A percentile compares a stretch with the other conserved stretches of the same genome.
These are phyloP conservation scores for Tupiocoris notatus DNA, from an alignment of 2,888 invertebrate species.

Conservation along the genomic window DNA sequence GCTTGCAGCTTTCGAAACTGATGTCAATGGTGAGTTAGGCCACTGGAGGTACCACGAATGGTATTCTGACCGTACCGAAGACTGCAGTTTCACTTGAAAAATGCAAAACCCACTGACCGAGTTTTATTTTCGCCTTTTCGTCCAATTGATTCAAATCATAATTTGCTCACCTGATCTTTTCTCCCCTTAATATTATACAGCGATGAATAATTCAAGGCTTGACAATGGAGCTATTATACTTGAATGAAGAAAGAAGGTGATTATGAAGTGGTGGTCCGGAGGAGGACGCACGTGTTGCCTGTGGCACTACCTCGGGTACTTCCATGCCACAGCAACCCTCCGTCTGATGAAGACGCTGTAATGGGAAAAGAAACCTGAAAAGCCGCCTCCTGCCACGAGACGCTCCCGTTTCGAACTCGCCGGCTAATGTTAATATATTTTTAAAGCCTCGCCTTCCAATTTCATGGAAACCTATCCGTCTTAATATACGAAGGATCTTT, in stretches of 20 bases:
- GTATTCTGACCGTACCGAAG: no score
- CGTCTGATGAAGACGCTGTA: not conserved
- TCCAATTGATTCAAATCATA: not conserved
- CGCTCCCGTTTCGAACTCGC: not conserved
- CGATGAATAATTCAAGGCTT: slow-evolving; percentile 4
- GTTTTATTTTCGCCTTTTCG: no score
- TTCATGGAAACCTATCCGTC: slow-evolving; percentile 3
- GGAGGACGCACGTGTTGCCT: slow-evolving; percentile 6
- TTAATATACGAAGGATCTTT: not conserved
- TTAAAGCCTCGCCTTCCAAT: slow-evolving; percentile 10
- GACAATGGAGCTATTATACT: not conserved
- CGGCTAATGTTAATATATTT: slow-evolving; percentile 20
- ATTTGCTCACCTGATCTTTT: not conserved
- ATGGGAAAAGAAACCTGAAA: slow-evolving; percentile 13
- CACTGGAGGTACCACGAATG: no score
- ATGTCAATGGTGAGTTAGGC: no score
- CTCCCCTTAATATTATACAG: not conserved
- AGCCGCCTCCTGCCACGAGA: not conserved
- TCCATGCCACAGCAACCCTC: not conserved
- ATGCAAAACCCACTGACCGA: no score
- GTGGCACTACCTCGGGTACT: not conserved
- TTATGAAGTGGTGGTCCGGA: slow-evolving; percentile 1
- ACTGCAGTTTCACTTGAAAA: no score
- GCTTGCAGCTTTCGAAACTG: no score
- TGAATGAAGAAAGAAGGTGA: slow-evolving; percentile 11